Percentiles rank a stretch among this genome's conserved stretches.
Conservation (phyloP, 2,113 vertebrate genomes). For the Grantiella picta region DNA sequence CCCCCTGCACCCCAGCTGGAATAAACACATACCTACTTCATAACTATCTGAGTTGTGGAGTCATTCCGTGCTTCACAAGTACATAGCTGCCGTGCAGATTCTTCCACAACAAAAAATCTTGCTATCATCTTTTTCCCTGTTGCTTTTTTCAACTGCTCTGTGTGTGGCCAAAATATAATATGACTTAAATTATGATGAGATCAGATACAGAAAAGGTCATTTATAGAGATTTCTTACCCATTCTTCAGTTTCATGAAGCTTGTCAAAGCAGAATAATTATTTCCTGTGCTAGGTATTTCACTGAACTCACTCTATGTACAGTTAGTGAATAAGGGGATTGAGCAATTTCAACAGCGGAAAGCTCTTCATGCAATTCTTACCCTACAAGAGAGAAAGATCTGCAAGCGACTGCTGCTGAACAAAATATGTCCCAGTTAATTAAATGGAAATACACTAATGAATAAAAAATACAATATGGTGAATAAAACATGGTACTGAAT, state of each 20-base stretch:
- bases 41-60: too few species aligned
- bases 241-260: neutral
- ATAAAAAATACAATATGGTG: neutral
- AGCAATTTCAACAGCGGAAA: neutral
- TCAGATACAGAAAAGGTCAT: neutral
- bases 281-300: neutral
- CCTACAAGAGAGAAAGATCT: neutral
- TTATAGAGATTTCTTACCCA: neutral
- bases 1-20: too few species aligned
- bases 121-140: neutral
- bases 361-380: neutral
- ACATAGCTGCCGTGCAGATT: neutral
- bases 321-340: neutral
- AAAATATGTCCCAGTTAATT: neutral
- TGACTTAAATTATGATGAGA: neutral
- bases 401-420: neutral
- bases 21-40: too few species aligned
- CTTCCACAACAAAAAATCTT: neutral
- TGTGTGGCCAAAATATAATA: neutral
- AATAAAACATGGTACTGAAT: neutral
- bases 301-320: neutral
- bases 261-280: neutral
- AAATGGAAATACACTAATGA: neutral
- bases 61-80: too few species aligned
- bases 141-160: neutral